phyloP scores from a whole-genome alignment of 2,113 vertebrate species.

The Notothenia coriiceps region DNA sequence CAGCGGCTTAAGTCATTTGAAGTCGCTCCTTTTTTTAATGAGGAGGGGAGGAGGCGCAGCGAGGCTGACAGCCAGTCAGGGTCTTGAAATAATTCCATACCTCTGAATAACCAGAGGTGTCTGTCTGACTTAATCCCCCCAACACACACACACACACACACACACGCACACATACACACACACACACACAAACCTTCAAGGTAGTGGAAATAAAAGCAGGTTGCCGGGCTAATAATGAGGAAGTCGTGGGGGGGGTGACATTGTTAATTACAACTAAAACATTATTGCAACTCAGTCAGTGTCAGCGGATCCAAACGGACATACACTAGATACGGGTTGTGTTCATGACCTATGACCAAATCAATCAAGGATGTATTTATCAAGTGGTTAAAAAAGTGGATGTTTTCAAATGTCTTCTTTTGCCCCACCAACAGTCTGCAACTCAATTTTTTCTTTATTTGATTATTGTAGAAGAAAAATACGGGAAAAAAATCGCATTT shows the following conservation, averaged over 20 bases:
- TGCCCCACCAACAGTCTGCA: not conserved
- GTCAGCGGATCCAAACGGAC: not conserved
- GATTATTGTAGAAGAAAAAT: not conserved
- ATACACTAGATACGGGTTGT: no score
- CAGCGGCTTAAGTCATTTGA: constrained; percentile 82
- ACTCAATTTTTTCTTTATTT: not conserved
- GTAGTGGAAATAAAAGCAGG: constrained; percentile 45
- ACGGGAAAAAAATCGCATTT: not conserved
- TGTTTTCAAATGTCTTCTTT: not conserved
- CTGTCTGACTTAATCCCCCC: constrained; percentile 67
- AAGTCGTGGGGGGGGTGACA: not conserved
- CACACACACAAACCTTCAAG: constrained; percentile 34
- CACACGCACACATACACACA: constrained; percentile 10
- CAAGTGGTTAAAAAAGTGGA: not conserved
- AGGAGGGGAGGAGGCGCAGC: constrained; percentile 63
- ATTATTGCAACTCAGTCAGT: not conserved
- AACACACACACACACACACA: not conserved
- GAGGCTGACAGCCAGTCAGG: constrained; percentile 76
- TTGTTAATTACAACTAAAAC: constrained; percentile 3
- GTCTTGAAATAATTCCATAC: constrained; percentile 81
- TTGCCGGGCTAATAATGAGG: constrained; percentile 38
- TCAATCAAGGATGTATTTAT: not conserved
- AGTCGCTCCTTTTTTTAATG: constrained; percentile 76
- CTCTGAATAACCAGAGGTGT: constrained; percentile 78
- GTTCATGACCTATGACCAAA: no score